Evolutionary conservation across 1,140 invertebrate genomes (phyloP), one percentile per base, ranked within the genome.

Genomic region (Lasioglossum baleicum): DNA sequence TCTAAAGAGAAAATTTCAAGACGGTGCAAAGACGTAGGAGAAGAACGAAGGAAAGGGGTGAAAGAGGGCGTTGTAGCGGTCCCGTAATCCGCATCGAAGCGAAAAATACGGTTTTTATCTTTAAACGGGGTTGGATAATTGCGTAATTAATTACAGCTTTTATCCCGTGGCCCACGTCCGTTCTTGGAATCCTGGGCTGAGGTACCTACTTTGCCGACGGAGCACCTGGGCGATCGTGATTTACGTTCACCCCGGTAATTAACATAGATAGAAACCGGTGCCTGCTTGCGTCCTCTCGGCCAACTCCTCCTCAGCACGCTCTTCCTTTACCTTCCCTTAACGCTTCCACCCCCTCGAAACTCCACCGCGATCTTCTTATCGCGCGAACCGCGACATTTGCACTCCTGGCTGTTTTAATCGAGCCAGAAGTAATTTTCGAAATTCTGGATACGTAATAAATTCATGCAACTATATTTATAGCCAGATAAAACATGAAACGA

Each of bases 71-170:
- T 72, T 70, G 69, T 77, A 68, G 71, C 82, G 67, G 72, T 65
- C 31, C 65, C 53, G 82, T 82, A 88, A 87, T 82, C 86, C 84
- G 87, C 87, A 92, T 91, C 90, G 90, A 90, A 90, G 87, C 87
- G 89, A 92, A 90, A 91, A 92, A 90, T 90, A 90, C 88, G 88
- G 83, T 90, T 90, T 90, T 91, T 90, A 90, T 91, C 87, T 91
- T 75, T 85, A 79, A 80, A 90, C 11, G 61, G 74, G 83, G 78
- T 80, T 79, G 87, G 88, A 87, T 91, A 91, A 92, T 90, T 91
- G 88, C 88, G 89, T 91, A 92, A 92, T 92, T 91, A 92, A 91
- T 91, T 91, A 90, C 87, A 69, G 85, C 80, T 86, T 87, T 90
- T 89, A 90, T 89, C 87, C 83, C 72, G 81, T 71, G 79, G 58